Evolutionary conservation across 2,888 invertebrate species (phyloP).

Genomic region (Tenthredo distinguenda): DNA sequence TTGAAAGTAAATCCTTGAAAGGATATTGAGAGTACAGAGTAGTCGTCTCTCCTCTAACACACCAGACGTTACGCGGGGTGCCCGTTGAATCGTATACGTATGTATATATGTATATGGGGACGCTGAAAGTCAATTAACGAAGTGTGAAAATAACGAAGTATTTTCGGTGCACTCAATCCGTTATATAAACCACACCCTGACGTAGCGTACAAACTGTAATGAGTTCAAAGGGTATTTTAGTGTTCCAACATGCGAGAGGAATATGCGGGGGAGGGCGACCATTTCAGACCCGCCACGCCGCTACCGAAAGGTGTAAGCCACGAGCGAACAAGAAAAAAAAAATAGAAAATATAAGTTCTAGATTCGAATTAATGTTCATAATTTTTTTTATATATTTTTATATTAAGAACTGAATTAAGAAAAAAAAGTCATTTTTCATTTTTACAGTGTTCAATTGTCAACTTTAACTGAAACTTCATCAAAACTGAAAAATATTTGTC

Average conservation of each 20-base stretch:
- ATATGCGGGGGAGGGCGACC: not conserved
- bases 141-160: slow-evolving; percentile 61
- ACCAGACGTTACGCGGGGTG: not conserved
- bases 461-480: not conserved
- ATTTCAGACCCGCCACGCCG: not conserved
- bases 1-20: slow-evolving; percentile 11
- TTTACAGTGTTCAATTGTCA: no score
- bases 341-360: not conserved
- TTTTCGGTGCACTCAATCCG: slow-evolving; percentile 48
- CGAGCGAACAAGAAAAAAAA: not conserved
- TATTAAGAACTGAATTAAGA: not conserved
- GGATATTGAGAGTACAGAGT: not conserved
- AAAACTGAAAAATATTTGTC: not conserved
- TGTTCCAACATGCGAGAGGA: slow-evolving; percentile 21
- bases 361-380: not conserved
- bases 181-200: slow-evolving; percentile 41
- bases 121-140: slow-evolving; percentile 61
- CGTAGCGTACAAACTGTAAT: slow-evolving; percentile 43
- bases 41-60: not conserved
- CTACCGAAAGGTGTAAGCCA: slow-evolving; percentile 3
- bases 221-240: slow-evolving; percentile 61
- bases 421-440: not conserved
- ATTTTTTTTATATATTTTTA: not conserved
- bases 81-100: not conserved
- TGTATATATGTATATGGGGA: not conserved